Base-by-base conservation (phyloP, 2,113 vertebrate genomes). In the Apteryx owenii region DNA sequence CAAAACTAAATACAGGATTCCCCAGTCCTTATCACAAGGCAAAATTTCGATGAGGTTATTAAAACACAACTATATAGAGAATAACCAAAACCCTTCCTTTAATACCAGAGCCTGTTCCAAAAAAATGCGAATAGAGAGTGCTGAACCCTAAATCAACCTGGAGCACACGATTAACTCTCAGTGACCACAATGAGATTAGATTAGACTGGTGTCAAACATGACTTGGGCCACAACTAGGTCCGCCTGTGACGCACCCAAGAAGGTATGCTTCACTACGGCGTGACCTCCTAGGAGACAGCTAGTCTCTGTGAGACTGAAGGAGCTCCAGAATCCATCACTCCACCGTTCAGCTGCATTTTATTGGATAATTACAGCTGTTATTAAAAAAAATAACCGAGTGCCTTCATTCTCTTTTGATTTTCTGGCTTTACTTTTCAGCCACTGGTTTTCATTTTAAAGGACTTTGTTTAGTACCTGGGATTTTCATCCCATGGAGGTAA, bases 121-220 rank as follows among this genome's bases (percentile, higher is more conserved):
- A 66, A 31, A 17, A 65, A 7, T 14, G 38, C 48, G 31, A 61
- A 8, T 3, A 0, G 1, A 31, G 29, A 33, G 60, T 50, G 3
- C 8, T 0, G 0, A 5, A 51, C 60, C 18, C 25, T 25, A 28
- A 8, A 7, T 1, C 44, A 1, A 58, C 50, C 4, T 2, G 0
- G 60, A 48, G 68, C 69, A 51, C 44, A n/a, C 13, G n/a, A 10
- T 4, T 2, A 12, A 6, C 14, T 65, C 61, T 65, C 61, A 2
- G 7, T 0, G 2, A 33, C 25, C 14, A 4, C 36, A 4, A 69
- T 0, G 6, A 18, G 64, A 12, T 5, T 40, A 26, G 40, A 42
- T 42, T 23, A 50, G 20, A 42, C 42, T 0, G 2, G 36, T 7
- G 40, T 42, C 50, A 14, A 12, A 31, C 50, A 10, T 1, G 9